Evolutionary conservation across 1,140 invertebrate species (phyloP).

Genomic region (Musca domestica): DNA sequence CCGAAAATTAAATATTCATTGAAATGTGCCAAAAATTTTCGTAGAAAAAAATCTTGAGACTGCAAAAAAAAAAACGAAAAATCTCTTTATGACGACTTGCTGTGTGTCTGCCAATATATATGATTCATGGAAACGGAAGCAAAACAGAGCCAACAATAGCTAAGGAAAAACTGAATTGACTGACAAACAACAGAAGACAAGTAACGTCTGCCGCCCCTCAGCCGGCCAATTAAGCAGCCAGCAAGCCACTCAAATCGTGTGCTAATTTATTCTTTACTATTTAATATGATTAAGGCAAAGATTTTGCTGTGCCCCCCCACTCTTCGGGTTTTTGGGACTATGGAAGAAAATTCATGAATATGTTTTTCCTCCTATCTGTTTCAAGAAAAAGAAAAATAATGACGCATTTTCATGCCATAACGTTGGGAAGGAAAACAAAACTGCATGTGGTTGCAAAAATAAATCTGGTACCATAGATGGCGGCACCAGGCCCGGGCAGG

Average conservation of each 20-base stretch:
- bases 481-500: neutral
- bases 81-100: no score
- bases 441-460: slow-evolving; percentile 11
- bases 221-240: neutral
- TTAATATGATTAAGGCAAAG: no score
- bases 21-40: neutral
- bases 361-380: no score
- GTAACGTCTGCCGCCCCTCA: neutral
- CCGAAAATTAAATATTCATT: neutral
- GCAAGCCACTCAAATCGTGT: no score
- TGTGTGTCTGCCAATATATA: neutral
- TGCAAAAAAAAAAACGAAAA: no score
- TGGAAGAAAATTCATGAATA: no score
- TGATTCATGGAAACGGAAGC: slow-evolving; percentile 19
- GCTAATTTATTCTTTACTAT: no score
- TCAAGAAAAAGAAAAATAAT: neutral
- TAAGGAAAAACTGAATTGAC: neutral
- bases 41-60: no score
- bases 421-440: neutral
- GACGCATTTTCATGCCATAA: slow-evolving; percentile 4
- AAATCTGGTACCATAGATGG: neutral
- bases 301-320: no score
- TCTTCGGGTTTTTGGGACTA: no score
- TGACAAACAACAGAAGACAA: neutral
- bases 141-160: slow-evolving; percentile 19